Evolutionary conservation across 2,113 vertebrate genomes (phyloP).

Genomic region (Notothenia coriiceps): DNA sequence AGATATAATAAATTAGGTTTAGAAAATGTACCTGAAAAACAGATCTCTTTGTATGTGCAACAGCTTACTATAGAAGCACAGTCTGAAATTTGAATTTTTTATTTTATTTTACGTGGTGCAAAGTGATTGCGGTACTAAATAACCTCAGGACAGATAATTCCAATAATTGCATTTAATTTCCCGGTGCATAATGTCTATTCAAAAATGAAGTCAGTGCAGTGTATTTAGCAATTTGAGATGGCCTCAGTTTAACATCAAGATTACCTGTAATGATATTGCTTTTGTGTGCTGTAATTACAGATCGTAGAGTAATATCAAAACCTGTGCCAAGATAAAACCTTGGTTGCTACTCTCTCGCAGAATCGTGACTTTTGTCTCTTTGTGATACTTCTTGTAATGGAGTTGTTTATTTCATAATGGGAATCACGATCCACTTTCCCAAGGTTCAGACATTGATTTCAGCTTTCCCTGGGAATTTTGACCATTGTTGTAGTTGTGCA

Average conservation of each 20-base stretch:
- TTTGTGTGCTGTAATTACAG: constrained; percentile 67
- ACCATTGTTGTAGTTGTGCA: neutral
- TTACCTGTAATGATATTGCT: constrained; percentile 66
- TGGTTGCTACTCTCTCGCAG: neutral
- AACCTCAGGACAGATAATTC: constrained; percentile 15
- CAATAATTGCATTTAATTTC: constrained; percentile 46
- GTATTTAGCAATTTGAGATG: neutral
- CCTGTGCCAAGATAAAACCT: constrained; percentile 31
- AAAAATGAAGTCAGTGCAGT: neutral
- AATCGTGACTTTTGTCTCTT: constrained; percentile 71
- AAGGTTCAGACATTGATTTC: neutral
- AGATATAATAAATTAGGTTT: neutral
- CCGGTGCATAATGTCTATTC: constrained; percentile 6
- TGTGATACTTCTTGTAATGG: constrained; percentile 51
- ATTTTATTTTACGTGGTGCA: neutral
- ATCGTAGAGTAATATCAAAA: constrained; percentile 49
- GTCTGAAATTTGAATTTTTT: constrained; percentile 13
- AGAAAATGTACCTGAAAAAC: constrained; percentile 1
- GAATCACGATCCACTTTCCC: constrained; percentile 50
- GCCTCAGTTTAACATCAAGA: constrained; percentile 24
- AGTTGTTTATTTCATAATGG: constrained; percentile 48
- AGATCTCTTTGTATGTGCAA: constrained; percentile 3
- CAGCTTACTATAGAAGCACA: constrained; percentile 14
- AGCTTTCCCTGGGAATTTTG: neutral
- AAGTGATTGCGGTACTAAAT: constrained; percentile 24